Percentiles rank a stretch among this genome's conserved stretches.
Evolutionary conservation across 2,113 vertebrate species (phyloP).

Genomic region (Alligator sinensis): DNA sequence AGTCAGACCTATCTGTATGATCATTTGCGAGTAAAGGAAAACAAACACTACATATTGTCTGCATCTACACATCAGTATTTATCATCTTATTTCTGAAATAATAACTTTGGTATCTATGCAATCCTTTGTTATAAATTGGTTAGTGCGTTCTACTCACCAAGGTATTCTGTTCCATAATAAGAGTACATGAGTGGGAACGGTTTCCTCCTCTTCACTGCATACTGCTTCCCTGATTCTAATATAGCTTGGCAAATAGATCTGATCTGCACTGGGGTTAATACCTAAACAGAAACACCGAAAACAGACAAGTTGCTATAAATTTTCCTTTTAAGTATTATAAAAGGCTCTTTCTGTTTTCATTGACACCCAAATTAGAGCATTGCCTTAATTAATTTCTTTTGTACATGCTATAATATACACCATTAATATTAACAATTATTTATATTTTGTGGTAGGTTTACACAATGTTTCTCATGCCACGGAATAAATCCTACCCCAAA

Average conservation of each 20-base stretch:
- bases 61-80: not conserved
- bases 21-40: not conserved
- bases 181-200: constrained; percentile 91
- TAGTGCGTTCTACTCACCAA: constrained; percentile 81
- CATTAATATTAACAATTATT: not conserved
- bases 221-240: constrained; percentile 91
- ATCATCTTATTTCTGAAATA: not conserved
- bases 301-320: constrained; percentile 1
- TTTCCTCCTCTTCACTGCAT: constrained; percentile 87
- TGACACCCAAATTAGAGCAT: not conserved
- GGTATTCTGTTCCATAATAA: constrained; percentile 91
- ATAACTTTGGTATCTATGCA: not conserved
- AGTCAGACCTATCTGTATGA: not conserved
- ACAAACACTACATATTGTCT: too few relatives aligned
- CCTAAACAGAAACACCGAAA: constrained; percentile 78
- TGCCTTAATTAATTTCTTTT: not conserved
- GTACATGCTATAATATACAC: not conserved
- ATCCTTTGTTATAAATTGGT: not conserved
- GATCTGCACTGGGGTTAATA: constrained; percentile 88
- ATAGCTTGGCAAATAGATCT: constrained; percentile 90
- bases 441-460: not conserved
- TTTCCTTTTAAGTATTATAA: not conserved
- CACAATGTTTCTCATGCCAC: constrained; percentile 4
- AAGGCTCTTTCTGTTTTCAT: not conserved
- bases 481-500: not conserved